Base-by-base conservation (phyloP, 2,888 invertebrate species). In the Tanaodytes sp. region DNA sequence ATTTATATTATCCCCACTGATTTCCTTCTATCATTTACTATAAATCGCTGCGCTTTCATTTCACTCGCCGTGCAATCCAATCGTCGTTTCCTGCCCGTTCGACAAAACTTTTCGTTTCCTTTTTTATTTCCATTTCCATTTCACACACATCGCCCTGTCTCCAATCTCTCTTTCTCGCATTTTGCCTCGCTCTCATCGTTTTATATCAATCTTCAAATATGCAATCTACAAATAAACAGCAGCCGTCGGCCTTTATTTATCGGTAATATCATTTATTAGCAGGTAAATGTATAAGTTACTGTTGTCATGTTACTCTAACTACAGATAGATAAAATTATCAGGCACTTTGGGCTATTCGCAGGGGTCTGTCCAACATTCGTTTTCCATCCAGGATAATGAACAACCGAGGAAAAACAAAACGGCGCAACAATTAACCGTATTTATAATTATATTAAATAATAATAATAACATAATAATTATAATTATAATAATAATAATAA, bases 201-300 rank as follows among this genome's bases (percentile, higher is more conserved):
- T 58, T 65, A 65, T 58, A 62, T 70, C 70, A 49, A 58, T 65
- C 51, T 39, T 63, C 62, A 63, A 66, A 57, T 66, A 66, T 39
- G 65, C 57, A 42, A 71, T 71, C 71, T 71, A 71, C 71, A 71
- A 71, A 71, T 71, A 55, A 71, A 71, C 71, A 66, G 54, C 65
- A 71, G 71, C 71, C 71, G 72, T 75, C 76, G 74, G 71, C 75
- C 75, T 76, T 79, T 78, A 77, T 78, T 78, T 76, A 74, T 65
- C 75, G 77, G 79, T 78, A 78, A 77, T 78, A 76, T 77, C 74
- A 78, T 76, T 67, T 74, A 79, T 81, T 76, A 80, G 79, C 78
- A 80, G 77, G 77, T 82, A 81, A 74, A 76, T 77, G 77, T 80
- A 79, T 80, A 82, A 80, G 76, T 82, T 80, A 80, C 77, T 77